Conservation (phyloP, 2,888 invertebrate genomes). For the Drosophila heteroneura region DNA sequence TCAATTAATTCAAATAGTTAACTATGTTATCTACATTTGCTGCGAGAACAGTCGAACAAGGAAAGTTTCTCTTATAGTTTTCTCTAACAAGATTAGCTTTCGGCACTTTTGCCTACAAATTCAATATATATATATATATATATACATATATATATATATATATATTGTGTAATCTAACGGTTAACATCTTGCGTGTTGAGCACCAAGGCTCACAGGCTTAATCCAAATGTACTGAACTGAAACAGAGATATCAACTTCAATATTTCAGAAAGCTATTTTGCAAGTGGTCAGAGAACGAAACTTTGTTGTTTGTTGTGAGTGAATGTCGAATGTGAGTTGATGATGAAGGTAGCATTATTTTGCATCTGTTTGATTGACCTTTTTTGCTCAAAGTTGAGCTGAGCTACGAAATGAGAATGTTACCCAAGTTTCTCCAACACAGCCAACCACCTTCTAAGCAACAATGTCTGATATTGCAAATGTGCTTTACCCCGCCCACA, state of each 20-base stretch:
- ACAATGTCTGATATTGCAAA: conserved; percentile 37
- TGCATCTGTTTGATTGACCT: conserved; percentile 54
- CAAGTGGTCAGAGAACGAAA: conserved; percentile 33
- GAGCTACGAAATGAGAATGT: conserved; percentile 37
- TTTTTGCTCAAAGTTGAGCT: conserved; percentile 24
- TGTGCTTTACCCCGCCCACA: neutral
- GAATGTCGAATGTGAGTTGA: conserved; percentile 18
- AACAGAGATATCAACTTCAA: conserved; percentile 10
- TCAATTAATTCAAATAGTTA: neutral
- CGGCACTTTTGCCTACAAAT: neutral
- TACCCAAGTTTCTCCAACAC: conserved; percentile 11
- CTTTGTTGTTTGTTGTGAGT: conserved; percentile 26
- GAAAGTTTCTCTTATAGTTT: neutral
- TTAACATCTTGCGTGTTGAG: conserved; percentile 5
- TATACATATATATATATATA: neutral
- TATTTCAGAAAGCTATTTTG: conserved; percentile 10
- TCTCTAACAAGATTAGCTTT: neutral
- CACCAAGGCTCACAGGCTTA: neutral
- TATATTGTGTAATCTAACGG: neutral
- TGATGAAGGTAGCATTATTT: conserved; percentile 49
- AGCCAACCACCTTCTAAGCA: neutral
- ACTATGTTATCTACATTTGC: neutral
- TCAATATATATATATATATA: neutral
- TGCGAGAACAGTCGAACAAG: neutral
- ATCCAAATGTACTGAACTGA: conserved; percentile 12